Percentiles rank a stretch among this genome's conserved stretches.
Conservation (phyloP, 2,888 invertebrate species). For the Zygogramma bicolorata region DNA sequence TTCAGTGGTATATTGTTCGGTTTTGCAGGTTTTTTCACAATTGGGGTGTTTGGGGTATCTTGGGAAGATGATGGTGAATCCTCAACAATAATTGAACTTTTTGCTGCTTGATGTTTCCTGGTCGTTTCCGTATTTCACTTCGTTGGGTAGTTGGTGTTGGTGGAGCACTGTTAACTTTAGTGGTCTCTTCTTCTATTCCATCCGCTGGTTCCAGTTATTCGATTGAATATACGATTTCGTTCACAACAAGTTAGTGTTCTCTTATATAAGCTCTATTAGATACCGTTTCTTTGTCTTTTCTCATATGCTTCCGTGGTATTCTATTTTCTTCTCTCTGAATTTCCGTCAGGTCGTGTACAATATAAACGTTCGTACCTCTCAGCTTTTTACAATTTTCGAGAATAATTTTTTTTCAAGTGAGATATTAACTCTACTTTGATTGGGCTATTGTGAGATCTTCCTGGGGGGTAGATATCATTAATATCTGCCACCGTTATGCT, state of each 20-base stretch:
- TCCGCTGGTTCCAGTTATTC: slow-evolving; percentile 1
- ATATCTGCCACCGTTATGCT: neutral
- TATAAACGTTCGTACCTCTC: too few relatives aligned
- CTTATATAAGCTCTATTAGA: neutral
- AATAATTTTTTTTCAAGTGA: too few relatives aligned
- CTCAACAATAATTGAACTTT: neutral
- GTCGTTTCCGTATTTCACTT: neutral
- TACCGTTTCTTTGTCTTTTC: neutral
- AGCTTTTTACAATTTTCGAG: too few relatives aligned
- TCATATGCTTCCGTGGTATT: neutral
- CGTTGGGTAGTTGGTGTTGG: slow-evolving; percentile 11
- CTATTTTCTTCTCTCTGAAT: too few relatives aligned
- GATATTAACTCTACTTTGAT: neutral
- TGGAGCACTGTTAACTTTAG: slow-evolving; percentile 15
- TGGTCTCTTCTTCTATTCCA: slow-evolving; percentile 4
- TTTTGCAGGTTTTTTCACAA: too few relatives aligned
- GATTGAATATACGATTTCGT: neutral
- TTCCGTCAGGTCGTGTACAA: too few relatives aligned
- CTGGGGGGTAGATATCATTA: neutral
- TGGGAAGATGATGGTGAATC: neutral
- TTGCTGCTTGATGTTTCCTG: neutral
- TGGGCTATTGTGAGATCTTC: neutral
- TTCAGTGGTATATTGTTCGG: too few relatives aligned
- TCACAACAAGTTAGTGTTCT: slow-evolving; percentile 2
- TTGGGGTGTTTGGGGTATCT: too few relatives aligned